Evolutionary conservation across 2,888 invertebrate species (phyloP).

Genomic region (Callimorpha dominula): DNA sequence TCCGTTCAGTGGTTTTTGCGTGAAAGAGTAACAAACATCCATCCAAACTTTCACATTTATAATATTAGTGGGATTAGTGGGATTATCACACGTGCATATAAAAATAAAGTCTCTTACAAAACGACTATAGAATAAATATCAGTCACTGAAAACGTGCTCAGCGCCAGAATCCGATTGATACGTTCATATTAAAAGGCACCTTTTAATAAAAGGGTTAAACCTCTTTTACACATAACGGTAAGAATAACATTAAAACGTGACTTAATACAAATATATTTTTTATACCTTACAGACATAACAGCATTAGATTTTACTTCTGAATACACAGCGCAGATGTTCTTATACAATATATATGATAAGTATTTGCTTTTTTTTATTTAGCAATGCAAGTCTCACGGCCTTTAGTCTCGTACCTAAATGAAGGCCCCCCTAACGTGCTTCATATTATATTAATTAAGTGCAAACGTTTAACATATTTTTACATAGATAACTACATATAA

Average conservation of each 20-base stretch:
- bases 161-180: background rate
- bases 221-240: background rate
- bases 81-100: too few relatives aligned
- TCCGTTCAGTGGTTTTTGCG: too few relatives aligned
- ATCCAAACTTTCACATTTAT: too few relatives aligned
- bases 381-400: background rate
- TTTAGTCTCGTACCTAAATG: too few relatives aligned
- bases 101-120: background rate
- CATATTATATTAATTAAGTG: too few relatives aligned
- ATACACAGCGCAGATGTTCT: conserved; percentile 34
- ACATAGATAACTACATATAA: too few relatives aligned
- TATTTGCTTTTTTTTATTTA: conserved; percentile 29
- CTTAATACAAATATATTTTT: background rate
- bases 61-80: too few relatives aligned
- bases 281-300: conserved; percentile 12
- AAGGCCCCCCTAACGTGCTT: background rate
- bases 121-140: background rate
- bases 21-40: too few relatives aligned
- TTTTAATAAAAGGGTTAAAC: background rate
- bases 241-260: background rate
- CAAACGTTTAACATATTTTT: background rate
- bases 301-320: conserved; percentile 34
- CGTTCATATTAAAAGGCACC: background rate
- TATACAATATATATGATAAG: conserved; percentile 18
- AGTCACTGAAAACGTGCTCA: background rate